Percentiles rank a stretch among this genome's conserved stretches.
phyloP scores from a whole-genome alignment of 2,888 invertebrate species.

The Acrocera orbiculus region DNA sequence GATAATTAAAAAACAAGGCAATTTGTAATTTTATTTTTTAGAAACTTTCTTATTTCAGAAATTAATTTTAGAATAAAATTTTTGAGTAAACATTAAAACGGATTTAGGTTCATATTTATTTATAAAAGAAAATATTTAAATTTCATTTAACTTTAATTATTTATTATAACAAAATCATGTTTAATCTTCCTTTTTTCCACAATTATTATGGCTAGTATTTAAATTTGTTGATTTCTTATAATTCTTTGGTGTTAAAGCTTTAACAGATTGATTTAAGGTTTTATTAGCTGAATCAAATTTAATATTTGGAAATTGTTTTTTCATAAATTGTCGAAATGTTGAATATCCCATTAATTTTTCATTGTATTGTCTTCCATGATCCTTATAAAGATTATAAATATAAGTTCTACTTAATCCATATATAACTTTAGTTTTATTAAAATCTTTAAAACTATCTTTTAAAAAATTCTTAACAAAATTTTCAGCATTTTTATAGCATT shows the following conservation, averaged over 20 bases:
- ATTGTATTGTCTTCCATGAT: slow-evolving; percentile 48
- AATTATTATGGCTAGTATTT: no score
- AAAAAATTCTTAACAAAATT: slow-evolving; percentile 58
- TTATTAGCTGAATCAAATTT: slow-evolving; percentile 35
- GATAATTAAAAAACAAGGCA: no score
- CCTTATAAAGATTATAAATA: slow-evolving; percentile 55
- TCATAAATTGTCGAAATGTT: slow-evolving; percentile 63
- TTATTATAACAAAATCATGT: no score
- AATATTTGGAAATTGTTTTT: slow-evolving; percentile 62
- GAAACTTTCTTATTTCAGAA: no score
- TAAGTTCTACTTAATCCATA: slow-evolving; percentile 45
- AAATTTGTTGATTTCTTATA: no score
- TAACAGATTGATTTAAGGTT: slow-evolving; percentile 1
- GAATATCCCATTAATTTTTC: slow-evolving; percentile 65
- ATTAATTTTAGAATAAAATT: no score
- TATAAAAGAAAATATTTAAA: no score
- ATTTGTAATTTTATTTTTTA: no score
- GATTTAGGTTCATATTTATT: no score
- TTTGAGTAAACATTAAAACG: no score
- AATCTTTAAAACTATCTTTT: slow-evolving; percentile 37
- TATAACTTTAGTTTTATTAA: slow-evolving; percentile 35
- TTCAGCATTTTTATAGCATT: slow-evolving; percentile 61
- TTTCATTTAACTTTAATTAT: no score
- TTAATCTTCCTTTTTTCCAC: no score
- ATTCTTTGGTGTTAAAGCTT: slow-evolving; percentile 4